Percentiles rank a stretch among this genome's conserved stretches.
phyloP scores from a whole-genome alignment of 2,113 vertebrate genomes.

The Glaucidium brasilianum region DNA sequence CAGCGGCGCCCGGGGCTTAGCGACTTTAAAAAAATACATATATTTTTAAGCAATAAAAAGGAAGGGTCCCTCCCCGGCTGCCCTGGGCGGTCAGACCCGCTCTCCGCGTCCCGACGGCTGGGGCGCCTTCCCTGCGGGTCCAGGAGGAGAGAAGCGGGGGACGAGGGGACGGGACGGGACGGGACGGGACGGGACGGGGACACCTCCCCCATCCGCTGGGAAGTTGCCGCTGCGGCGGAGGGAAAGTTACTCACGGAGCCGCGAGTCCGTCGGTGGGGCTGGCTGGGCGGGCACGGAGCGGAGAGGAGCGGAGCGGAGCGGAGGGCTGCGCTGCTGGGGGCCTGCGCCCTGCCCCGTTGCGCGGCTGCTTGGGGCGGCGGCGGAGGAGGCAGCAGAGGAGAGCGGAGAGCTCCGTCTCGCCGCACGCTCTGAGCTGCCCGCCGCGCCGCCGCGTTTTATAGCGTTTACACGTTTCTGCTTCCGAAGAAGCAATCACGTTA shows the following conservation, averaged over 20 bases:
- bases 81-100: neutral
- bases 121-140: neutral
- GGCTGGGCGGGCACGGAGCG: constrained; percentile 72
- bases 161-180: neutral
- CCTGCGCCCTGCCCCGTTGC: neutral
- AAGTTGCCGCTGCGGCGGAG: neutral
- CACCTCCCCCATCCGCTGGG: neutral
- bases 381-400: neutral
- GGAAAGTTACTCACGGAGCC: constrained; percentile 59
- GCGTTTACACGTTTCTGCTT: constrained; percentile 71
- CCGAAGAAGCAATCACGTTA: constrained; percentile 78
- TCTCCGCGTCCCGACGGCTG: neutral
- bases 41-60: neutral
- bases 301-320: constrained; percentile 77
- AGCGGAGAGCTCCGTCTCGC: constrained; percentile 42
- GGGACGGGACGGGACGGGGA: neutral
- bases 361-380: neutral
- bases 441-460: constrained; percentile 83
- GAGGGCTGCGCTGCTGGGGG: constrained; percentile 77
- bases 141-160: neutral
- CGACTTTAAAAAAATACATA: too few species aligned
- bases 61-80: neutral
- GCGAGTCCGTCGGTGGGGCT: neutral
- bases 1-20: neutral
- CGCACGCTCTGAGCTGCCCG: constrained; percentile 64